phyloP scores from a whole-genome alignment of 2,113 vertebrate species.

The Misgurnus mizolepis region DNA sequence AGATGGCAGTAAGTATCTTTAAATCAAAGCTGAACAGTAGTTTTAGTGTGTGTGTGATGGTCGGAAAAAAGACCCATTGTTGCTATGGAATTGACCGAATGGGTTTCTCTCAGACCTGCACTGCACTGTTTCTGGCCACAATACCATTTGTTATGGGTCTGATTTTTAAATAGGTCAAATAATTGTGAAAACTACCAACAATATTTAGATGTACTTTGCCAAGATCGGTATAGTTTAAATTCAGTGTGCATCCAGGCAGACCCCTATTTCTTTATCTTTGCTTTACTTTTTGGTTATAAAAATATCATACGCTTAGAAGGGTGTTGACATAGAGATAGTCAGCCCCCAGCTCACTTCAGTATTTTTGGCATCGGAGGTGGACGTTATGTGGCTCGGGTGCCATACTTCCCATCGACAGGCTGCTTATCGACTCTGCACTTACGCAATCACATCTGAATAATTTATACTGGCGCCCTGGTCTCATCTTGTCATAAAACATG shows the following conservation, averaged over 20 bases:
- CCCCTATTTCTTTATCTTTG: constrained; percentile 20
- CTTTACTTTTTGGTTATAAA: not conserved
- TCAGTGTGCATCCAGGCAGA: not conserved
- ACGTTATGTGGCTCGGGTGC: constrained; percentile 5
- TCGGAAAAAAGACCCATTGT: constrained; percentile 60
- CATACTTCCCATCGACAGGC: constrained; percentile 48
- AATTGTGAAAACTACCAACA: constrained; percentile 59
- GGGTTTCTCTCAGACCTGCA: constrained; percentile 59
- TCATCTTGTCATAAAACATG: constrained; percentile 51
- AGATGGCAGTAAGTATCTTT: constrained; percentile 72
- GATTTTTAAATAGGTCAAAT: constrained; percentile 63
- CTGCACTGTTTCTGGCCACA: constrained; percentile 56
- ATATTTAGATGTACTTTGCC: constrained; percentile 59
- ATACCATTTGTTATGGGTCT: constrained; percentile 67
- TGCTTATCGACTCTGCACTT: constrained; percentile 56
- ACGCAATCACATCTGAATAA: constrained; percentile 61
- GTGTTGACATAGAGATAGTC: constrained; percentile 39
- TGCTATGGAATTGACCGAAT: constrained; percentile 76
- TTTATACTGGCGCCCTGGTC: constrained; percentile 56
- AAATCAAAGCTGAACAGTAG: constrained; percentile 45
- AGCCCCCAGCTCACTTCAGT: constrained; percentile 9
- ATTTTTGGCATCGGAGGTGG: constrained; percentile 5
- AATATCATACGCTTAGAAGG: constrained; percentile 24
- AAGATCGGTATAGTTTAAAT: constrained; percentile 56
- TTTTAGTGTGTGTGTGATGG: not conserved